Conservation (phyloP, 2,113 vertebrate species). For the Pachyramphus minor region DNA sequence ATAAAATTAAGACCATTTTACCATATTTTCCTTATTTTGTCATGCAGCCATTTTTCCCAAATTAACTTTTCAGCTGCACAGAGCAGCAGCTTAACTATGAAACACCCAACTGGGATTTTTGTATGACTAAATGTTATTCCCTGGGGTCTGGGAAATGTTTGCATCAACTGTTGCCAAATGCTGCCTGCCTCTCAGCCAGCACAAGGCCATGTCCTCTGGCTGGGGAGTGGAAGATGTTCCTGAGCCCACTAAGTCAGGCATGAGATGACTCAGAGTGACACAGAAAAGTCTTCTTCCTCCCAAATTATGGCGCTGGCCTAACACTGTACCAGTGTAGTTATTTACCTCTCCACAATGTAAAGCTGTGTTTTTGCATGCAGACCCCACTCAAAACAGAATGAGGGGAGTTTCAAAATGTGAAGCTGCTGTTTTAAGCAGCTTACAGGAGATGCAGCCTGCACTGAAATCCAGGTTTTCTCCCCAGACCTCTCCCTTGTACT, state of each 20-base stretch:
- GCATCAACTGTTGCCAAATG: not conserved
- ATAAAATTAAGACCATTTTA: not conserved
- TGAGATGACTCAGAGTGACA: not conserved
- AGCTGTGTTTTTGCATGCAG: not conserved
- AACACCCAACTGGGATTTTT: constrained; percentile 13
- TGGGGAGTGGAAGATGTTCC: not conserved
- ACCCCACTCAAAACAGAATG: not conserved
- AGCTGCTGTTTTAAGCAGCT: not conserved
- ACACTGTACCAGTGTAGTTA: not conserved
- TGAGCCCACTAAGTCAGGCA: not conserved
- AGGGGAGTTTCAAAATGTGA: not conserved
- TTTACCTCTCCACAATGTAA: not conserved
- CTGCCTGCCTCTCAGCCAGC: not conserved
- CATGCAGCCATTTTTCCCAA: not conserved
- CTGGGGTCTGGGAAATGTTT: not conserved
- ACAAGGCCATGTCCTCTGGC: not conserved
- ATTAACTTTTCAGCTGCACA: not conserved
- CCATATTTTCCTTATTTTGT: constrained; percentile 14
- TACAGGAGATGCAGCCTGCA: not conserved
- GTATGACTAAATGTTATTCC: not conserved
- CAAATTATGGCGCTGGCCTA: not conserved
- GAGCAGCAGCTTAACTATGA: constrained; percentile 5
- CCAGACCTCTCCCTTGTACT: not conserved
- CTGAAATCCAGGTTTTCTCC: not conserved
- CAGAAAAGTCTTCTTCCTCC: not conserved